phyloP scores from a whole-genome alignment of 2,113 vertebrate species.

The Trochalopteron elliotii region DNA sequence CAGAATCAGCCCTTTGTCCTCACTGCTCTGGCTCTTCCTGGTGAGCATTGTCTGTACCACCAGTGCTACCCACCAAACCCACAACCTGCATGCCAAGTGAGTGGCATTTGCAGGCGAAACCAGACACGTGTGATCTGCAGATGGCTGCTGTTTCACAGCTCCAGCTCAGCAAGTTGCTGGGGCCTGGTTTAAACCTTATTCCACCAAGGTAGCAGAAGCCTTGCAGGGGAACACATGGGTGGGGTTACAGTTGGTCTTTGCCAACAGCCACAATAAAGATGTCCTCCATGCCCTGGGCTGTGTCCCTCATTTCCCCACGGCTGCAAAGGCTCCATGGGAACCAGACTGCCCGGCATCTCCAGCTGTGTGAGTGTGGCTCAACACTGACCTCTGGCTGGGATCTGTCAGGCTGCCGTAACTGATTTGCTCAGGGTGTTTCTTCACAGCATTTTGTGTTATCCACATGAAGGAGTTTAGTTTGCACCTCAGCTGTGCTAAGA shows the following conservation, averaged over 20 bases:
- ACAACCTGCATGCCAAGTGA: fast-evolving
- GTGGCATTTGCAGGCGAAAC: not conserved
- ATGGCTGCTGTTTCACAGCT: not conserved
- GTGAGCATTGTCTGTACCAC: not conserved
- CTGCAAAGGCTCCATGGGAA: fast-evolving
- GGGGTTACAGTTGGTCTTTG: not conserved
- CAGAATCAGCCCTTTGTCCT: not conserved
- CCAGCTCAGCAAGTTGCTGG: not conserved
- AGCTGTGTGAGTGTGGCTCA: not conserved
- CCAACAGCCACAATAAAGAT: not conserved
- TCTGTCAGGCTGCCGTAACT: fast-evolving
- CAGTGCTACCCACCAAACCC: not conserved
- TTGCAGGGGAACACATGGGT: not conserved
- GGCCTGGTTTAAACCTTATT: not conserved
- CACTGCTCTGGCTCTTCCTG: not conserved
- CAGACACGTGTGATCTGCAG: fast-evolving
- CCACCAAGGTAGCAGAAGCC: not conserved
- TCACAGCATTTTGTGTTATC: not conserved
- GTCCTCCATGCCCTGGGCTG: not conserved
- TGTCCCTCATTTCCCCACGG: fast-evolving
- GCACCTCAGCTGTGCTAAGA: not conserved
- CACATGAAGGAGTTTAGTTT: not conserved
- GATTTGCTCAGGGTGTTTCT: not conserved
- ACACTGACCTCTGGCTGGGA: not conserved
- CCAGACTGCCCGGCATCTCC: not conserved